Conservation (phyloP, 1,140 invertebrate species). For the Habropoda laboriosa region DNA sequence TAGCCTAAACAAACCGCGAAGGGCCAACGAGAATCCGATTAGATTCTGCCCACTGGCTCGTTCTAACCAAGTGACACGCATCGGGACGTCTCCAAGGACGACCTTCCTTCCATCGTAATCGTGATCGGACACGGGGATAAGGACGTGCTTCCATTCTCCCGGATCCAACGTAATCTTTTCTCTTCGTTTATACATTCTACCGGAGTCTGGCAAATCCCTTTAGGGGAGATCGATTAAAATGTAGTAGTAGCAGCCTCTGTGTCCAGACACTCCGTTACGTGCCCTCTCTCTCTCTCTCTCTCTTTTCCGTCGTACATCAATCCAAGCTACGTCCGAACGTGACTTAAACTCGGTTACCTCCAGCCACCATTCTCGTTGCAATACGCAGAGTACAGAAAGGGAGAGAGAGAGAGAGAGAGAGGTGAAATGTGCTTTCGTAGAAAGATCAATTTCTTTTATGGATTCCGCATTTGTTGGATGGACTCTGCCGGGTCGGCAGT, state of each 20-base stretch:
- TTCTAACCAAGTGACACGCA: constrained; percentile 44
- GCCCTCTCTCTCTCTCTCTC: neutral
- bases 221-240: neutral
- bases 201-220: neutral
- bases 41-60: constrained; percentile 48
- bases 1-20: constrained; percentile 25
- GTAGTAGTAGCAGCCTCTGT: neutral
- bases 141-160: neutral
- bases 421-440: neutral
- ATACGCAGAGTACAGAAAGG: neutral
- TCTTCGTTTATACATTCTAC: neutral
- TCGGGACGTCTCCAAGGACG: constrained; percentile 38
- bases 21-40: constrained; percentile 43
- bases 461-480: neutral
- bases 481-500: neutral
- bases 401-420: neutral
- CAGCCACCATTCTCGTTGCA: neutral
- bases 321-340: neutral
- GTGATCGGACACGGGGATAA: neutral
- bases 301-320: neutral
- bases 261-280: neutral
- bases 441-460: neutral
- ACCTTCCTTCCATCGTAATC: neutral
- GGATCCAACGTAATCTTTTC: too few species aligned
- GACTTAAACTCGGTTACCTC: neutral